Percentiles rank a stretch among this genome's conserved stretches.
These are phyloP conservation scores for Acanthococcus lagerstroemiae DNA, from an alignment of 2,888 invertebrate species.

Conservation along the genomic window DNA sequence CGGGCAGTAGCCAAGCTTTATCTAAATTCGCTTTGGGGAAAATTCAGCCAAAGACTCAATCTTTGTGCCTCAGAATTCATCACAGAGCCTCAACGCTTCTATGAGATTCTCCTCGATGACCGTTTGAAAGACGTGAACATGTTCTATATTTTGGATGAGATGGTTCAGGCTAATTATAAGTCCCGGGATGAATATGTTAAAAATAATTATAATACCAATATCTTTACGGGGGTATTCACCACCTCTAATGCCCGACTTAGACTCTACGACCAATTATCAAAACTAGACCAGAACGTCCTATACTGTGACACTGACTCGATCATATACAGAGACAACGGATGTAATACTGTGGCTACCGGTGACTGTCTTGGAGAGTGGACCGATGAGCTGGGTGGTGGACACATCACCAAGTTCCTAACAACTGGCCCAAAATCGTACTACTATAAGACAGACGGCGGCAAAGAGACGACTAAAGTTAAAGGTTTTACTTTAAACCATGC, in stretches of 20 bases:
- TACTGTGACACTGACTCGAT: constrained; percentile 15
- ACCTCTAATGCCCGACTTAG: too few species aligned
- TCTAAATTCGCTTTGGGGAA: too few species aligned
- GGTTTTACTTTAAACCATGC: constrained; percentile 8
- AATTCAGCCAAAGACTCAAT: too few species aligned
- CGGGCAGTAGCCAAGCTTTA: too few species aligned
- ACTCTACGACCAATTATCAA: too few species aligned
- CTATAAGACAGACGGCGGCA: neutral
- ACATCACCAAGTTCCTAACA: neutral
- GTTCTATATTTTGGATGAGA: neutral
- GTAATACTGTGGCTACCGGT: constrained; percentile 1
- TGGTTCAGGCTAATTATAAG: too few species aligned
- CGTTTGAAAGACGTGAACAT: constrained; percentile 1
- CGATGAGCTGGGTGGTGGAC: neutral
- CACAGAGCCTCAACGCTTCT: too few species aligned
- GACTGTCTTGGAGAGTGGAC: constrained; percentile 14
- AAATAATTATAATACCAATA: too few species aligned
- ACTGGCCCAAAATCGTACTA: constrained; percentile 8
- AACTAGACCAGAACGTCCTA: too few species aligned
- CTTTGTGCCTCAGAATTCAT: too few species aligned
- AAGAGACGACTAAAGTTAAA: constrained; percentile 6
- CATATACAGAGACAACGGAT: neutral
- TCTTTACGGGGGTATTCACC: too few species aligned
- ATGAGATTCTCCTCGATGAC: constrained; percentile 3
- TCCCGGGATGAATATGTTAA: too few species aligned